These are phyloP conservation scores for Haliclystus octoradiatus DNA, from an alignment of 30 jellyfish, hydroid and myxozoan species.

Conservation along the genomic window DNA sequence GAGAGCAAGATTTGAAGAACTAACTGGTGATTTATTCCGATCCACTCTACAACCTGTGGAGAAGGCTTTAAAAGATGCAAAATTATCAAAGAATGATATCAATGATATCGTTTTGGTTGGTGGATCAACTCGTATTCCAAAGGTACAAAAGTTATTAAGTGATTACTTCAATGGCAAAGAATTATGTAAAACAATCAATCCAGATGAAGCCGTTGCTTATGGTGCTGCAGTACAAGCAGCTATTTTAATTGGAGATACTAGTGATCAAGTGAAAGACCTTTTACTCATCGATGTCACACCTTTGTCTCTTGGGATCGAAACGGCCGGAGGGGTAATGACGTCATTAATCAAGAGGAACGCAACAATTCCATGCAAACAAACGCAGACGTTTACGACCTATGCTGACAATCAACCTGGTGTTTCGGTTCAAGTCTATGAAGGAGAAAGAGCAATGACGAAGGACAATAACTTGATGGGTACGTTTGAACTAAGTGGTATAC, in stretches of 20 bases:
- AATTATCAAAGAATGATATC: slow-evolving; percentile 19
- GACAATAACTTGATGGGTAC: slow-evolving; percentile 58
- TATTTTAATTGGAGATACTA: slow-evolving; percentile 56
- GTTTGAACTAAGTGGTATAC: slow-evolving; percentile 74
- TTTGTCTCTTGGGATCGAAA: slow-evolving; percentile 85
- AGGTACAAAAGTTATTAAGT: slow-evolving; percentile 21
- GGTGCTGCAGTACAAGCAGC: slow-evolving; percentile 97
- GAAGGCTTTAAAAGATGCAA: no score
- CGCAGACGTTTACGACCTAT: slow-evolving; percentile 70
- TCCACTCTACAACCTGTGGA: slow-evolving; percentile 46
- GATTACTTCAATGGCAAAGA: slow-evolving; percentile 47
- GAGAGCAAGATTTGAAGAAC: slow-evolving; percentile 76
- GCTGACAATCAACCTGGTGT: slow-evolving; percentile 96
- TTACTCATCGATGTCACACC: slow-evolving; percentile 90
- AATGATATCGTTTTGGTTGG: slow-evolving; percentile 84
- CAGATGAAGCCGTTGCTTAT: slow-evolving; percentile 93
- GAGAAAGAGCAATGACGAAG: slow-evolving; percentile 64
- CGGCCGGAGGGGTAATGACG: slow-evolving; percentile 95
- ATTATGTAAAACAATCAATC: slow-evolving; percentile 53
- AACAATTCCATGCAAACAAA: slow-evolving; percentile 68
- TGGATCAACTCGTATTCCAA: slow-evolving; percentile 87
- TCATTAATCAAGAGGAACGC: slow-evolving; percentile 58
- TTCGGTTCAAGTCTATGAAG: slow-evolving; percentile 66
- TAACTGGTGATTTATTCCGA: slow-evolving; percentile 9
- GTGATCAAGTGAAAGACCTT: slow-evolving; percentile 64